Base-by-base conservation (phyloP, 2,797 vertebrate genomes). In the Amazonetta brasiliensis region DNA sequence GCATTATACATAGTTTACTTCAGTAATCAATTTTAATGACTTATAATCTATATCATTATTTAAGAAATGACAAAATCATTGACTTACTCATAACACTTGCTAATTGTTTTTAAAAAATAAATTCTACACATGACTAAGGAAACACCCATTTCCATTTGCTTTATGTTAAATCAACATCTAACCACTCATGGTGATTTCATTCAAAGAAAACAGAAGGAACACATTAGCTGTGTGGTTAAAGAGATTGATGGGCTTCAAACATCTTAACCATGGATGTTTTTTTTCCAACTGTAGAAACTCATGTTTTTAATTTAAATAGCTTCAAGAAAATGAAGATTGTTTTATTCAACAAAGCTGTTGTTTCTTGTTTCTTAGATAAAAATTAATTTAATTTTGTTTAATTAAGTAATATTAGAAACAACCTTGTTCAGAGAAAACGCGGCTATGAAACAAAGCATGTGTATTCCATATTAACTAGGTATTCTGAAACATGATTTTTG, bases 161-260 rank as follows among this genome's bases (percentile, higher is more conserved):
- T 98, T 98, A 98, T 98, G 98, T 98, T 98, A 98, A 98, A 98
- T 98, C 98, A 98, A 98, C 98, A 98, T 98, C 97, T 97, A 98
- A 97, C 98, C 97, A 97, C 97, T 98, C 97, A 97, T 97, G 96
- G 98, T 97, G 98, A 98, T 98, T 98, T 98, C 97, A 98, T 98
- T 98, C 98, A 98, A 98, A 98, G 97, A 98, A 98, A 98, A 98
- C 98, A 98, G 98, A 98, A 98, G 98, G 98, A 98, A 98, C 95
- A 89, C 96, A 98, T 98, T 98, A 98, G 97, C 90, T 97, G 85
- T 98, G 98, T 97, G 98, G 98, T 98, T 98, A 97, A 95, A 97
- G 97, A 98, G 98, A 98, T 98, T 98, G 98, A 98, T 98, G 98
- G 98, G 97, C 98, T 98, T 98, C 98, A 98, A 98, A 98, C 97